Evolutionary conservation across 1,140 invertebrate species (phyloP).

Genomic region (Drosophila melanogaster): DNA sequence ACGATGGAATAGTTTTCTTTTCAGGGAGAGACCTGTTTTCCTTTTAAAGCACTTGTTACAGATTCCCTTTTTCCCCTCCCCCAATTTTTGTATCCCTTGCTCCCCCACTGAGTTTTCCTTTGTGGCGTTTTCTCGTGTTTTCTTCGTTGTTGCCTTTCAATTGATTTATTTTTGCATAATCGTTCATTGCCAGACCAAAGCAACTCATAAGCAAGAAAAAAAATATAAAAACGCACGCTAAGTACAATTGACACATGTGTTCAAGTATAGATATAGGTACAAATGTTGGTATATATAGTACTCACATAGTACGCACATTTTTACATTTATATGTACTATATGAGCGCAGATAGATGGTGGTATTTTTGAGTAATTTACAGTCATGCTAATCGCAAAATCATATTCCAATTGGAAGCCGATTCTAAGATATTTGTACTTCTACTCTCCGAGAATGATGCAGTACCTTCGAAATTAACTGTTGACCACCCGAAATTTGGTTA

Average conservation of each 20-base stretch:
- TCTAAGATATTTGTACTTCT: constrained; percentile 10
- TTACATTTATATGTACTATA: constrained; percentile 11
- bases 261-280: neutral
- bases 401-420: constrained; percentile 15
- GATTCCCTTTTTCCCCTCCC: constrained; percentile 37
- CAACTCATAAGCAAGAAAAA: constrained; percentile 53
- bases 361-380: constrained; percentile 37
- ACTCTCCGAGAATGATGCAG: constrained; percentile 11
- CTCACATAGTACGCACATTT: neutral
- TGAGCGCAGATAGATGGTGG: constrained; percentile 6
- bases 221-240: constrained; percentile 46
- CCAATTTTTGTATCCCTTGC: neutral
- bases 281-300: constrained; percentile 1
- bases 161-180: constrained; percentile 79
- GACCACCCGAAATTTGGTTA: constrained; percentile 1
- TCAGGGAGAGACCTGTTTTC: constrained; percentile 14
- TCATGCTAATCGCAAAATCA: constrained; percentile 43
- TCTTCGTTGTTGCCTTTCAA: constrained; percentile 60
- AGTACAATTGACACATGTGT: constrained; percentile 45
- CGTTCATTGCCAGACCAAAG: constrained; percentile 55
- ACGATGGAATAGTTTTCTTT: constrained; percentile 12
- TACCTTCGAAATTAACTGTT: constrained; percentile 4
- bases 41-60: constrained; percentile 65
- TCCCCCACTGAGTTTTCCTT: constrained; percentile 39
- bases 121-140: constrained; percentile 40